These are phyloP conservation scores for Neogale vison DNA, from an alignment of 2,113 vertebrate genomes.

Conservation along the genomic window DNA sequence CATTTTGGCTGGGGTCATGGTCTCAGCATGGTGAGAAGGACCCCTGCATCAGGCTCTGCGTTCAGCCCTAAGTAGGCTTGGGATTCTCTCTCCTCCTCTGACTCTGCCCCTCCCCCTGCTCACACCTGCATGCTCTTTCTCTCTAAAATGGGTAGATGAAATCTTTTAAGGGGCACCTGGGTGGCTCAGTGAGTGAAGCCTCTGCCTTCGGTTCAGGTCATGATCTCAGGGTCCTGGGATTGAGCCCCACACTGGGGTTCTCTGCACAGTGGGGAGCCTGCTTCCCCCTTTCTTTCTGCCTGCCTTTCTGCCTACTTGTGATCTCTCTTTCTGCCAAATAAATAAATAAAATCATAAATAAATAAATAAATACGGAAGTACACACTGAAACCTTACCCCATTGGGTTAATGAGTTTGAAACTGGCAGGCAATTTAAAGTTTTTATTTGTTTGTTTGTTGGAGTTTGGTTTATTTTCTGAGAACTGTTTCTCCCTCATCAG, in stretches of 20 bases:
- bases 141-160: background rate
- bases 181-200: no score
- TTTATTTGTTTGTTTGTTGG: background rate
- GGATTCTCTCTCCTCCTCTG: background rate
- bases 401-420: background rate
- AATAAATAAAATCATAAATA: background rate
- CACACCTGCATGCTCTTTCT: background rate
- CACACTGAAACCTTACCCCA: background rate
- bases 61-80: background rate
- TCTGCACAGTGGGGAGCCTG: no score
- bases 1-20: background rate
- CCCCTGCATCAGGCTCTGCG: background rate
- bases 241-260: no score
- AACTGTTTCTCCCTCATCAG: background rate
- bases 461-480: background rate
- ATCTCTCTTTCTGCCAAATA: no score
- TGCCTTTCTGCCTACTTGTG: no score
- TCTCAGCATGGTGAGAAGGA: background rate
- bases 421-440: background rate
- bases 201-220: no score
- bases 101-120: background rate
- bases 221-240: no score
- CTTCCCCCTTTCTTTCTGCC: no score
- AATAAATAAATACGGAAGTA: background rate
- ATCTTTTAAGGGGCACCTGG: background rate